Evolutionary conservation across 2,888 invertebrate genomes (phyloP).

Genomic region (Ametastegia equiseti): DNA sequence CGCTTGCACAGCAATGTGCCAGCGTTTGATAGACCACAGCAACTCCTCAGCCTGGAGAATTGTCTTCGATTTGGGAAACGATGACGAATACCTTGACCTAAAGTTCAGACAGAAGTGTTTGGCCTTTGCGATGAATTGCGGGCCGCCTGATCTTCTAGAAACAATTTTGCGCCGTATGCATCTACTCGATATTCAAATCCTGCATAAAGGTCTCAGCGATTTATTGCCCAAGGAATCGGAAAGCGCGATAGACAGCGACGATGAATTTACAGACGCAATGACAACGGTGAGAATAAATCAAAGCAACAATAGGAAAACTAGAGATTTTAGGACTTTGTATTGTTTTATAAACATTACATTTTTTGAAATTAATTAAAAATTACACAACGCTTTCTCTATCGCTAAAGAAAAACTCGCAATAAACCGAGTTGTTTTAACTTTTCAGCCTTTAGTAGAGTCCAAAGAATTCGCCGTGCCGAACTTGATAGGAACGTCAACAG

Average conservation of each 20-base stretch:
- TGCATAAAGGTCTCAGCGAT: conserved; percentile 67
- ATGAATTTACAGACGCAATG: conserved; percentile 79
- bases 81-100: conserved; percentile 75
- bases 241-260: conserved; percentile 77
- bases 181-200: conserved; percentile 69
- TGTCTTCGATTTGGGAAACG: conserved; percentile 77
- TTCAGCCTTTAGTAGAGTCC: conserved; percentile 65
- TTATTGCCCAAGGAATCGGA: conserved; percentile 66
- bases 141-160: conserved; percentile 68
- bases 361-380: no score
- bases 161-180: conserved; percentile 68
- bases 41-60: conserved; percentile 78
- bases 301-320: no score
- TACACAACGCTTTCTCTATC: no score
- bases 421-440: conserved; percentile 51
- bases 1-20: conserved; percentile 76
- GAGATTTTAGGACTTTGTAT: no score
- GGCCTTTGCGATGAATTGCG: conserved; percentile 70
- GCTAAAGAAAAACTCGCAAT: no score
- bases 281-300: conserved; percentile 76
- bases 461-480: conserved; percentile 71
- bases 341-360: no score
- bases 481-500: conserved; percentile 72
- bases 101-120: conserved; percentile 66
- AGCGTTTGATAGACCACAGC: conserved; percentile 76